phyloP scores from a whole-genome alignment of 1,140 invertebrate genomes.

The Popillia japonica region DNA sequence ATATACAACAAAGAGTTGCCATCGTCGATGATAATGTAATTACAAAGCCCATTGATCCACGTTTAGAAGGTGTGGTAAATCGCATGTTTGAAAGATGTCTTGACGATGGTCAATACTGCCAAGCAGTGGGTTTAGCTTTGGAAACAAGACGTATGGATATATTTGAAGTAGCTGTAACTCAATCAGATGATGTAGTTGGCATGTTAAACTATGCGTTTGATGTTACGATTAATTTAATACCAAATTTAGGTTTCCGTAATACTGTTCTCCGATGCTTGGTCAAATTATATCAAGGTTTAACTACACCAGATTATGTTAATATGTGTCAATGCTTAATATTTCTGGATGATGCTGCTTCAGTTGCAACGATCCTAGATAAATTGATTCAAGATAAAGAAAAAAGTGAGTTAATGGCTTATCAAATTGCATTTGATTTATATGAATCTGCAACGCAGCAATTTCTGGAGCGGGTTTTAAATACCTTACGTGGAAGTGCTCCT shows the following conservation, averaged over 20 bases:
- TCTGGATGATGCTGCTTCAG: constrained; percentile 89
- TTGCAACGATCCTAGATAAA: constrained; percentile 91
- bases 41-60: constrained; percentile 80
- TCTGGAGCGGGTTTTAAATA: constrained; percentile 85
- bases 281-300: constrained; percentile 84
- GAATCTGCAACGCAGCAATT: constrained; percentile 99
- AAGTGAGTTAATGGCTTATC: constrained; percentile 91
- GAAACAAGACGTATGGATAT: constrained; percentile 97
- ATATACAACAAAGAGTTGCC: constrained; percentile 85
- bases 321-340: constrained; percentile 98
- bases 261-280: constrained; percentile 89
- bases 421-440: constrained; percentile 99
- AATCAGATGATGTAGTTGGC: constrained; percentile 87
- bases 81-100: constrained; percentile 96
- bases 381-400: constrained; percentile 82
- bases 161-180: constrained; percentile 89
- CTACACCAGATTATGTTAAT: constrained; percentile 93
- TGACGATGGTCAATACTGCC: constrained; percentile 92
- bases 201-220: constrained; percentile 93
- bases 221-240: constrained; percentile 92
- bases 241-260: constrained; percentile 92
- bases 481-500: constrained; percentile 82
- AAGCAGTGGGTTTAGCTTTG: constrained; percentile 92
- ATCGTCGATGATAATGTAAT: constrained; percentile 69
- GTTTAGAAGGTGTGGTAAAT: constrained; percentile 94